These are phyloP conservation scores for Cydia fagiglandana DNA, from an alignment of 1,140 invertebrate genomes.

Conservation along the genomic window DNA sequence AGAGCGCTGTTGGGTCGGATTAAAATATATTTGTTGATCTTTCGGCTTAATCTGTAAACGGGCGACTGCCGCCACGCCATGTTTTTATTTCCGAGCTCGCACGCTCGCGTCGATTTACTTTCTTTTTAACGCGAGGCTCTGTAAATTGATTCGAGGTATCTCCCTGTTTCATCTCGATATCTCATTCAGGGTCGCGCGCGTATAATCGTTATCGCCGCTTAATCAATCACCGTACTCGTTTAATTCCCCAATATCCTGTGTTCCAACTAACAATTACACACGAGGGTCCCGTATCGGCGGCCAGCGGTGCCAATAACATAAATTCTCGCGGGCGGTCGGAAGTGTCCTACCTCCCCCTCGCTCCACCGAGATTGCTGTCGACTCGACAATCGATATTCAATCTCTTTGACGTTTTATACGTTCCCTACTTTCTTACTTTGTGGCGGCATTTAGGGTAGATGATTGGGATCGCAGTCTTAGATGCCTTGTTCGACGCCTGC, in stretches of 20 bases:
- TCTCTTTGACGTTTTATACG: constrained; percentile 75
- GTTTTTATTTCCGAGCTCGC: constrained; percentile 54
- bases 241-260: constrained; percentile 76
- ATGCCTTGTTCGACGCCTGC: constrained; percentile 48
- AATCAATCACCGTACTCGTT: constrained; percentile 73
- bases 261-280: constrained; percentile 74
- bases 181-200: constrained; percentile 55
- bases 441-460: constrained; percentile 66
- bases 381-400: constrained; percentile 78
- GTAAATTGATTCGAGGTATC: constrained; percentile 53
- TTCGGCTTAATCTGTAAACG: constrained; percentile 66
- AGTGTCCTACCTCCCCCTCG: constrained; percentile 46
- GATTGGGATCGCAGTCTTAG: constrained; percentile 56
- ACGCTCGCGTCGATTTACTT: constrained; percentile 52
- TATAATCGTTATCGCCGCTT: constrained; percentile 72
- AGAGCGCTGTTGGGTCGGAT: constrained; percentile 69
- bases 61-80: constrained; percentile 43
- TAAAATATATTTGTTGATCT: constrained; percentile 77
- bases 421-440: constrained; percentile 71
- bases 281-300: constrained; percentile 69
- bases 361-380: constrained; percentile 66
- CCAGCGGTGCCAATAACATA: constrained; percentile 73
- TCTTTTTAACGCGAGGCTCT: constrained; percentile 46
- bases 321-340: constrained; percentile 70
- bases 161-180: constrained; percentile 46